Evolutionary conservation across 2,797 vertebrate genomes (phyloP).

Genomic region (Pelodytes ibericus): DNA sequence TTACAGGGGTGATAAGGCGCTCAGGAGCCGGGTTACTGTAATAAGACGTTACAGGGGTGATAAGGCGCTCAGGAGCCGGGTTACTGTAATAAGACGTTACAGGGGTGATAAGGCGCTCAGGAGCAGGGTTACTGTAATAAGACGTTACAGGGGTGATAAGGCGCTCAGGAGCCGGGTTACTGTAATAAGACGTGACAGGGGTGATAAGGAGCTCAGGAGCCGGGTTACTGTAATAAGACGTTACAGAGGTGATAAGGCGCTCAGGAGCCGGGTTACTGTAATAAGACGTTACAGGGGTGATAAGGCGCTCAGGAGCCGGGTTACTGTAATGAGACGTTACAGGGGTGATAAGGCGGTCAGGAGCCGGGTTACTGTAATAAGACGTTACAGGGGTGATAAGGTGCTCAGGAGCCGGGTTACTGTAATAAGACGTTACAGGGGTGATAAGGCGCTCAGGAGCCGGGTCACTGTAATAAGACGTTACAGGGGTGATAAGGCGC

Average conservation of each 20-base stretch:
- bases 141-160: constrained; percentile 33
- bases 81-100: constrained; percentile 39
- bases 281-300: constrained; percentile 29
- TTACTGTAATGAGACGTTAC: constrained; percentile 26
- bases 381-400: constrained; percentile 30
- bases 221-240: constrained; percentile 33
- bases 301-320: constrained; percentile 21
- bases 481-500: constrained; percentile 5
- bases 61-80: constrained; percentile 13
- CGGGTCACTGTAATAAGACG: constrained; percentile 24
- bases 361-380: constrained; percentile 28
- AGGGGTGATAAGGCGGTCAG: constrained; percentile 25
- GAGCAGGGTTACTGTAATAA: constrained; percentile 38
- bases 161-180: constrained; percentile 19
- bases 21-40: constrained; percentile 24
- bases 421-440: constrained; percentile 30
- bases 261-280: constrained; percentile 36
- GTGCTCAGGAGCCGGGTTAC: constrained; percentile 15
- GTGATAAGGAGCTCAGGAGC: constrained; percentile 34
- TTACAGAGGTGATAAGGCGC: constrained; percentile 40
- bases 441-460: constrained; percentile 25
- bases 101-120: constrained; percentile 27
- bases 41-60: constrained; percentile 27
- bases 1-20: constrained; percentile 8
- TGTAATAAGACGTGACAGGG: constrained; percentile 40